Percentiles rank a stretch among this genome's conserved stretches.
Evolutionary conservation across 2,888 invertebrate species (phyloP).

Genomic region (Tanypteryx hageni): DNA sequence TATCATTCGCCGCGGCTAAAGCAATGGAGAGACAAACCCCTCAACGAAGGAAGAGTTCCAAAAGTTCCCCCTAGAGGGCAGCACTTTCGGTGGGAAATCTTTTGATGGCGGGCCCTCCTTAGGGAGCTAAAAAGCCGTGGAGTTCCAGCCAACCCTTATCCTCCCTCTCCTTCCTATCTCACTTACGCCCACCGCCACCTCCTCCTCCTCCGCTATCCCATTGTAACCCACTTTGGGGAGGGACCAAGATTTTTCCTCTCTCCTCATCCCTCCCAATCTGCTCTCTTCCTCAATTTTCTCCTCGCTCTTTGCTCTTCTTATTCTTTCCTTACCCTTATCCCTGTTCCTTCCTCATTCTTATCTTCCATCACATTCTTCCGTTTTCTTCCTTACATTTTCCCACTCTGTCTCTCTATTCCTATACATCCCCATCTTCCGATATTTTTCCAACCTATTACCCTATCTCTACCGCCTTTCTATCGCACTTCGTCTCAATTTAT

Average conservation of each 20-base stretch:
- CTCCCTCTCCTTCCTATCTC: background rate
- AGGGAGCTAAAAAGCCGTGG: slow-evolving; percentile 19
- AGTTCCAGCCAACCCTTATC: background rate
- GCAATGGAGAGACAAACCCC: background rate
- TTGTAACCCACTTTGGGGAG: too few relatives aligned
- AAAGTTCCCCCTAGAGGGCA: slow-evolving; percentile 25
- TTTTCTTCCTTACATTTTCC: background rate
- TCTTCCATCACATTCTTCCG: background rate
- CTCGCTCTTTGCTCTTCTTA: background rate
- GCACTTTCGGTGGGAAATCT: slow-evolving; percentile 34
- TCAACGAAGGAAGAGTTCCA: slow-evolving; percentile 26
- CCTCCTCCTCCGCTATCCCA: too few relatives aligned
- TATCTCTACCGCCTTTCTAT: too few relatives aligned
- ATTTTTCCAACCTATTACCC: too few relatives aligned
- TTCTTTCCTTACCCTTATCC: background rate
- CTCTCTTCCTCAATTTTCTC: too few relatives aligned
- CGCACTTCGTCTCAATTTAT: too few relatives aligned
- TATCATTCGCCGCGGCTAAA: background rate
- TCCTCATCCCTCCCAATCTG: background rate
- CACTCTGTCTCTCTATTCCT: background rate
- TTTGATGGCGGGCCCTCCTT: slow-evolving; percentile 33
- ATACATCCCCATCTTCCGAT: too few relatives aligned
- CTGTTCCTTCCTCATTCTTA: background rate
- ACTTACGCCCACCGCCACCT: too few relatives aligned
- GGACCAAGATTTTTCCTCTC: background rate